Base-by-base conservation (phyloP, 1,140 invertebrate genomes). In the Cepaea nemoralis region DNA sequence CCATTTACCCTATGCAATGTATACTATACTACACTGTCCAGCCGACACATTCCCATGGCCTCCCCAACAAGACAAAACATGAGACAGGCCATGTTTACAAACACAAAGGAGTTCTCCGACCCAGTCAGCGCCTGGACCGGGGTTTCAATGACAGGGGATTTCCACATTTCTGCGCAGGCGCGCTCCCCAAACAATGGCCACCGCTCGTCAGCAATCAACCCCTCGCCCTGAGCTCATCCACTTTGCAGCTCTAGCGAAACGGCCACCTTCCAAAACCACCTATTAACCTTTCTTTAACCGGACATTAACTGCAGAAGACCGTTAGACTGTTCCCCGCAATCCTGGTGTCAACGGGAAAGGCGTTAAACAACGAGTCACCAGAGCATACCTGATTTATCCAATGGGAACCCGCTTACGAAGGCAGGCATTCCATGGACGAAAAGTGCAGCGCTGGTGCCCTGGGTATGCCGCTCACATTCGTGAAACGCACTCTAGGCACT, bases 381-480 rank as follows among this genome's bases (percentile, higher is more conserved):
- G 0, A 31, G 22, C 73, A 2, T 48, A 75, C 73, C 73, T 78
- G 77, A 69, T 48, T 31, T 69, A 78, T 78, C 63, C 77, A 78
- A 78, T 37, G 37, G 77, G 16, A 78, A 78, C 66, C 63, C 77
- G 77, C 24, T 40, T 67, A 69, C 27, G 40, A 78, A 48, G 0
- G 63, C 77, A 78, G 63, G 77, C 77, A 78, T 78, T 78, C 76
- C 76, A 78, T 78, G 77, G 77, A 63, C 19, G 77, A 69, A 78
- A 19, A n/a, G 10, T 69, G 59, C 59, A 69, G 16, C 12, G 35
- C 45, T 35, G 39, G 55, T 33, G 16, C 40, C 59, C 59, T 31
- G 35, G 0, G 75, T 77, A 10, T 63, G 19, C 10, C 55, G 35
- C 35, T 37, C 24, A 37, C 35, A 70, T 42, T 63, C 59, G 27